phyloP scores from a whole-genome alignment of 2,888 invertebrate genomes.

The Machimus rusticus region DNA sequence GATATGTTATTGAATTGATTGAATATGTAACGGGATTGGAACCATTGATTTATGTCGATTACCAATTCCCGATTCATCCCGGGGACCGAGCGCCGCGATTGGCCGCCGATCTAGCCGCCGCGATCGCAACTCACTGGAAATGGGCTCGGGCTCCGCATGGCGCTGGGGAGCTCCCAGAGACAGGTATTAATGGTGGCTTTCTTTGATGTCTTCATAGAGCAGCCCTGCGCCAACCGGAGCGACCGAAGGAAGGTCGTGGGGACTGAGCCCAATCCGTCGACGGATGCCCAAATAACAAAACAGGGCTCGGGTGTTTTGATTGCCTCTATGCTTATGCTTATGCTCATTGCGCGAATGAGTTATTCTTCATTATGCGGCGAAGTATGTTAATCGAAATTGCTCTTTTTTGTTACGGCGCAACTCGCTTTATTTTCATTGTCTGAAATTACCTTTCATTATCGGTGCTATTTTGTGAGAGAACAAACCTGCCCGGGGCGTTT shows the following conservation, averaged over 20 bases:
- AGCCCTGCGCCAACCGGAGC: not conserved
- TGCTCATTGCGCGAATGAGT: constrained; percentile 43
- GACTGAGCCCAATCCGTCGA: not conserved
- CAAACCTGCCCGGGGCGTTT: constrained; percentile 4
- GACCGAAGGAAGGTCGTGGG: not conserved
- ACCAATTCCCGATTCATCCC: constrained; percentile 33
- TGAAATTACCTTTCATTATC: constrained; percentile 36
- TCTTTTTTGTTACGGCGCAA: constrained; percentile 34
- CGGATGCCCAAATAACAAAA: not conserved
- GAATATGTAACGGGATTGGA: constrained; percentile 46
- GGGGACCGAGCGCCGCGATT: not conserved
- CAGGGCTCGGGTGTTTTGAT: constrained; percentile 35
- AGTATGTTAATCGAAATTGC: constrained; percentile 47
- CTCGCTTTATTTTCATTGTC: constrained; percentile 32
- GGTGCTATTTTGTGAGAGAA: constrained; percentile 34
- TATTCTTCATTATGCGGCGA: constrained; percentile 43
- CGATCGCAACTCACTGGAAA: not conserved
- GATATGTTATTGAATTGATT: constrained; percentile 47
- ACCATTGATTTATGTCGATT: constrained; percentile 44
- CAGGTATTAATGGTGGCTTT: constrained; percentile 45
- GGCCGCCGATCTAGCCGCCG: not conserved
- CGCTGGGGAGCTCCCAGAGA: constrained; percentile 13
- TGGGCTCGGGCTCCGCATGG: not conserved
- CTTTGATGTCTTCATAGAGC: constrained; percentile 47
- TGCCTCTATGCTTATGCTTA: constrained; percentile 39